Conservation (phyloP, 2,113 vertebrate genomes). For the Pteronura brasiliensis region DNA sequence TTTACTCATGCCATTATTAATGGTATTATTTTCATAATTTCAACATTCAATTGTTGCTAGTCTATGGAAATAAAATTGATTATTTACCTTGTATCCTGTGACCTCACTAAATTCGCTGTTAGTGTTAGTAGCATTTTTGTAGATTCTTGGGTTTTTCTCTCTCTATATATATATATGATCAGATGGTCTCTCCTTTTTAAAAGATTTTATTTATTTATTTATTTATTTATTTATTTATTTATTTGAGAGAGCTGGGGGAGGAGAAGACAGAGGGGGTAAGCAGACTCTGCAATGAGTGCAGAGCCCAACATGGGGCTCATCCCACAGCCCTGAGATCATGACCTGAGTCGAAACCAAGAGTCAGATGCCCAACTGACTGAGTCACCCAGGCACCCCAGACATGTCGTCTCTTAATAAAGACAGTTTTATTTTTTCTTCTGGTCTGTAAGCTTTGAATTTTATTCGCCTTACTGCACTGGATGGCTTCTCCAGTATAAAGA, state of each 20-base stretch:
- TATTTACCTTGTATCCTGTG: background rate
- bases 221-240: no score
- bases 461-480: background rate
- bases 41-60: background rate
- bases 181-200: background rate
- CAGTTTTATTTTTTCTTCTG: background rate
- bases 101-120: background rate
- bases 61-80: background rate
- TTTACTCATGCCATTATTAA: background rate
- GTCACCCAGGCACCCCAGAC: background rate
- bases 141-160: background rate
- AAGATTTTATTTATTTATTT: no score
- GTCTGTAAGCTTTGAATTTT: background rate
- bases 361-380: no score
- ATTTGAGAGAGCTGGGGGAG: no score
- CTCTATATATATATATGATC: background rate
- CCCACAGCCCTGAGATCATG: no score
- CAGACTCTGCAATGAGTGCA: no score
- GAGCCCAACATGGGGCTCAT: no score
- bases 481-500: background rate
- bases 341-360: no score
- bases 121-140: background rate
- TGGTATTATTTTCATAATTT: conserved; percentile 7
- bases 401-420: background rate
- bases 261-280: no score